A percentile compares a stretch with the other conserved stretches of the same genome.
These are phyloP conservation scores for Vultur gryphus DNA, from an alignment of 2,797 vertebrate species.

Conservation along the genomic window DNA sequence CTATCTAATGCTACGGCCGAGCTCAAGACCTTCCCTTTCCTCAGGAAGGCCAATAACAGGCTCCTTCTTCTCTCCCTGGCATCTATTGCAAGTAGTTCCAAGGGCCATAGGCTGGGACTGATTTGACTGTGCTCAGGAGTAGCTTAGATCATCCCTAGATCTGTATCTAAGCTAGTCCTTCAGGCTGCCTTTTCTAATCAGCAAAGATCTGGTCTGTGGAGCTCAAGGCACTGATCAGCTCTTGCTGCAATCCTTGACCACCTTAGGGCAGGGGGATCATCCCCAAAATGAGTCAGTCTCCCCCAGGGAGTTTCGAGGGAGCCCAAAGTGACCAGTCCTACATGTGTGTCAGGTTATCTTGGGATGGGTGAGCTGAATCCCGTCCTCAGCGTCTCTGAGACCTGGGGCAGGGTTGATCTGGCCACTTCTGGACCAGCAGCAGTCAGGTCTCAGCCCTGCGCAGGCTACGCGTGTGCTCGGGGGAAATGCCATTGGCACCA, in stretches of 20 bases:
- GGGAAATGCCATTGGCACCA: not conserved
- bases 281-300: not conserved
- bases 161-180: not conserved
- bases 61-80: not conserved
- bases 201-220: not conserved
- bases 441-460: not conserved
- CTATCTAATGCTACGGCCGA: not conserved
- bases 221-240: not conserved
- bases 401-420: not conserved
- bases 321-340: not conserved
- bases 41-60: not conserved
- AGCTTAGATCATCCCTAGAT: not conserved
- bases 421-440: not conserved
- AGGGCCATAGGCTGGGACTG: not conserved
- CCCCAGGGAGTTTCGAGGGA: not conserved
- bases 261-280: not conserved
- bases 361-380: not conserved
- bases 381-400: not conserved
- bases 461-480: accelerated
- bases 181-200: not conserved
- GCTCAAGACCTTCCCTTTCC: not conserved
- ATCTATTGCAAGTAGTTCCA: not conserved
- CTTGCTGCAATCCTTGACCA: not conserved
- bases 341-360: accelerated
- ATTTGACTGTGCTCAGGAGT: not conserved